Conservation (phyloP, 2,888 invertebrate genomes). For the Acleris holmiana region DNA sequence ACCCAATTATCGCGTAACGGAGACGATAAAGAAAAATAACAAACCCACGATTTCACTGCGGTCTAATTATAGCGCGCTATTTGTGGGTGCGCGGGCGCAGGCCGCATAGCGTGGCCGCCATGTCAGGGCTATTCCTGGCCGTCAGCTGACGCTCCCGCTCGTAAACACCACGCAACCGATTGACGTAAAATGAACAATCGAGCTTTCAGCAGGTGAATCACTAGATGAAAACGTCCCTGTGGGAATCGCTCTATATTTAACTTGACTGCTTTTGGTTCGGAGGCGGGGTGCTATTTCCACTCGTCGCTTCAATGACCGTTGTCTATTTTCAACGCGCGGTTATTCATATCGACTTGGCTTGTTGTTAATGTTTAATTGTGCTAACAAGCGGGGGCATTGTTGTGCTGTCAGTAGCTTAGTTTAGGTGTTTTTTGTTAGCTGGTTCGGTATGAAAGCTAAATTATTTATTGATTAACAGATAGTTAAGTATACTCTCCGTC, state of each 20-base stretch:
- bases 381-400: neutral
- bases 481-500: too few species aligned
- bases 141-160: slow-evolving; percentile 81
- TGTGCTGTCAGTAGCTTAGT: neutral
- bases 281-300: slow-evolving; percentile 81
- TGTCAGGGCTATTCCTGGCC: slow-evolving; percentile 84
- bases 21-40: slow-evolving; percentile 85
- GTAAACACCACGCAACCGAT: slow-evolving; percentile 82
- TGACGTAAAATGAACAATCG: slow-evolving; percentile 84
- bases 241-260: slow-evolving; percentile 77
- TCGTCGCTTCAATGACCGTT: slow-evolving; percentile 71
- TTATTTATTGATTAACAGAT: neutral
- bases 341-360: slow-evolving; percentile 62
- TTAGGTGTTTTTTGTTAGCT: neutral
- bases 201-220: slow-evolving; percentile 83
- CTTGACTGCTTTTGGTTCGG: slow-evolving; percentile 83
- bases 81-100: slow-evolving; percentile 82
- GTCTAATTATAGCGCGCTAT: slow-evolving; percentile 83
- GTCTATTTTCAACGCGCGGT: slow-evolving; percentile 72
- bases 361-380: slow-evolving; percentile 40
- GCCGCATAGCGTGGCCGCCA: slow-evolving; percentile 82
- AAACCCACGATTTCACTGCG: slow-evolving; percentile 84
- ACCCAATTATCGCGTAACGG: slow-evolving; percentile 84
- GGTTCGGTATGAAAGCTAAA: neutral
- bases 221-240: slow-evolving; percentile 78